These are phyloP conservation scores for Dasyprocta punctata DNA, from an alignment of 2,113 vertebrate species.

Conservation along the genomic window DNA sequence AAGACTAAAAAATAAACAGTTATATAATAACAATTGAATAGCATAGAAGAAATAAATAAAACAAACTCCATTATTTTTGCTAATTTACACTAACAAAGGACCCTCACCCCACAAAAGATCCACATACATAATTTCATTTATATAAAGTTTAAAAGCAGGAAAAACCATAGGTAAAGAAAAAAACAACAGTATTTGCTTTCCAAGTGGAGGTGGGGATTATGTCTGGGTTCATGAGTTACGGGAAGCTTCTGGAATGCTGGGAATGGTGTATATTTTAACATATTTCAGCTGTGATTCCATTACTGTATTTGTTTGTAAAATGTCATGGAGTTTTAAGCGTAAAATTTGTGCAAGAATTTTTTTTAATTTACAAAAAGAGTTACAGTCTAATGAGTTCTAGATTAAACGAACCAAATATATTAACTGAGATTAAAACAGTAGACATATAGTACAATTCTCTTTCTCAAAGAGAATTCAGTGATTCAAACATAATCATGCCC, in stretches of 20 bases:
- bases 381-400: background rate
- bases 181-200: background rate
- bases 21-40: background rate
- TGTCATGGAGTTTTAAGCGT: background rate
- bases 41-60: background rate
- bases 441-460: background rate
- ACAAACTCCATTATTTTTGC: background rate
- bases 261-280: background rate
- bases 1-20: background rate
- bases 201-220: background rate
- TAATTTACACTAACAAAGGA: background rate
- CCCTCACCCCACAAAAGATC: background rate
- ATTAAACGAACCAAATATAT: background rate
- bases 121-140: background rate
- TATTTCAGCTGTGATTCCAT: background rate
- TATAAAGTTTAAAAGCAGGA: background rate
- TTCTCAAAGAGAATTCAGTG: slow-evolving; percentile 45
- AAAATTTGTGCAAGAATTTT: background rate
- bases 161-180: background rate
- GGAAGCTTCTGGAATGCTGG: background rate
- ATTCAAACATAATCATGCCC: slow-evolving; percentile 27
- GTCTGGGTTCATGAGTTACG: background rate
- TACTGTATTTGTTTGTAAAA: background rate
- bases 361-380: background rate
- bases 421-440: slow-evolving; percentile 9